Conservation (phyloP, 2,888 invertebrate species). For the Heteromurus nitidus region DNA sequence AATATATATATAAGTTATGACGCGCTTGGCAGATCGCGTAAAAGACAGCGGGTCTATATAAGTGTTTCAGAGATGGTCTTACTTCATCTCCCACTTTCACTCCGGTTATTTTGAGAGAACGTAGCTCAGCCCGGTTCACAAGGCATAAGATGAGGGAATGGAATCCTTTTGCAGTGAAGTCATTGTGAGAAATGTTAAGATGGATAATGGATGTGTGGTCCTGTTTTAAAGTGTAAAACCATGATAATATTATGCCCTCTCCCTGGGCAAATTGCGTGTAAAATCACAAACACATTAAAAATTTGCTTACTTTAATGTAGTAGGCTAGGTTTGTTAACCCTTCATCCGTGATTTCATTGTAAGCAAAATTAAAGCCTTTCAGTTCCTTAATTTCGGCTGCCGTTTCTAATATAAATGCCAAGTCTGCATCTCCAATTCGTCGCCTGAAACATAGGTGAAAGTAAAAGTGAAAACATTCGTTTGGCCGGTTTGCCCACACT, state of each 20-base stretch:
- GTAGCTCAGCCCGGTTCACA: constrained; percentile 67
- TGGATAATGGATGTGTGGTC: constrained; percentile 55
- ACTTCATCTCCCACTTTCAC: constrained; percentile 72
- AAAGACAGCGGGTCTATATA: neutral
- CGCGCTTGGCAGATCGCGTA: neutral
- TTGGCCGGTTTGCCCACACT: no score
- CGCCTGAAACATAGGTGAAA: constrained; percentile 50
- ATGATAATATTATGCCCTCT: neutral
- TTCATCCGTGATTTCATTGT: constrained; percentile 71
- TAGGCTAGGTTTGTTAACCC: constrained; percentile 61
- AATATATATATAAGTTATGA: no score
- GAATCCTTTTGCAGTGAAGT: constrained; percentile 68
- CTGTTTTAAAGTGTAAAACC: constrained; percentile 13
- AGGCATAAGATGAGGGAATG: constrained; percentile 56
- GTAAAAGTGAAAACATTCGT: no score
- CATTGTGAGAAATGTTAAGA: constrained; percentile 70
- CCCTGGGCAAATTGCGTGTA: neutral
- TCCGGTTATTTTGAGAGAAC: constrained; percentile 69
- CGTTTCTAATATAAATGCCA: constrained; percentile 55
- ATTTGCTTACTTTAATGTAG: constrained; percentile 57
- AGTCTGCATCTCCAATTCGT: constrained; percentile 67
- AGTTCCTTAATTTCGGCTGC: constrained; percentile 54
- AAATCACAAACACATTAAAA: neutral
- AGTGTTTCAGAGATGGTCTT: constrained; percentile 15
- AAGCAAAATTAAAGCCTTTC: constrained; percentile 69